Conservation (phyloP, 1,140 invertebrate species). For the Hesperophylax magnus region DNA sequence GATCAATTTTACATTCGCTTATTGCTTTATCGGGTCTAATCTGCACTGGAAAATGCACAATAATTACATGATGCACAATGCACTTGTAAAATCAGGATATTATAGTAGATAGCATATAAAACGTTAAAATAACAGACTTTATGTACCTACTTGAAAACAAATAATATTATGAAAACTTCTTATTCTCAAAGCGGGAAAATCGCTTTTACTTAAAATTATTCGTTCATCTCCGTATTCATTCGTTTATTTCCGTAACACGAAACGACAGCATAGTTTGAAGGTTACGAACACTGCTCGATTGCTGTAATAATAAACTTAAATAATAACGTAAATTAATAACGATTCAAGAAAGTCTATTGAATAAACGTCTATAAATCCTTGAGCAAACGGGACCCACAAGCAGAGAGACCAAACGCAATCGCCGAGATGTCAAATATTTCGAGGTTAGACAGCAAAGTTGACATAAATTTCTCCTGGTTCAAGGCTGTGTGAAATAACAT, state of each 20-base stretch:
- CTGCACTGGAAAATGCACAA: no score
- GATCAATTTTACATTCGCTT: no score
- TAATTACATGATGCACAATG: no score
- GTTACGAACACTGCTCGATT: background rate
- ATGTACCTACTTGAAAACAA: no score
- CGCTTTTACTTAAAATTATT: background rate
- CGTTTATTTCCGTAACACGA: background rate
- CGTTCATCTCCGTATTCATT: constrained; percentile 14
- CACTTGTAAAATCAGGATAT: no score
- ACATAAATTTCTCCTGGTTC: background rate
- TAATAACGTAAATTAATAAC: background rate
- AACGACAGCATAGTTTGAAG: background rate
- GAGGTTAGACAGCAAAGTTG: constrained; percentile 35
- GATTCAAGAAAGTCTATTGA: background rate
- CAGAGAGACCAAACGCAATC: no score
- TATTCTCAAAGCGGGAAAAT: no score
- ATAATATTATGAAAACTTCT: no score
- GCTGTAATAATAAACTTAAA: background rate
- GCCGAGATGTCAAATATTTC: constrained; percentile 7
- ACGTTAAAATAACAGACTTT: no score
- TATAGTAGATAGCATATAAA: no score
- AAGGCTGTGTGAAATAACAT: background rate
- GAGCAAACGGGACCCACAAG: background rate
- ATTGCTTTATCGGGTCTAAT: no score
- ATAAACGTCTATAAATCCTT: constrained; percentile 6